Base-by-base conservation (phyloP, 2,888 invertebrate genomes). In the Plebejus anna region DNA sequence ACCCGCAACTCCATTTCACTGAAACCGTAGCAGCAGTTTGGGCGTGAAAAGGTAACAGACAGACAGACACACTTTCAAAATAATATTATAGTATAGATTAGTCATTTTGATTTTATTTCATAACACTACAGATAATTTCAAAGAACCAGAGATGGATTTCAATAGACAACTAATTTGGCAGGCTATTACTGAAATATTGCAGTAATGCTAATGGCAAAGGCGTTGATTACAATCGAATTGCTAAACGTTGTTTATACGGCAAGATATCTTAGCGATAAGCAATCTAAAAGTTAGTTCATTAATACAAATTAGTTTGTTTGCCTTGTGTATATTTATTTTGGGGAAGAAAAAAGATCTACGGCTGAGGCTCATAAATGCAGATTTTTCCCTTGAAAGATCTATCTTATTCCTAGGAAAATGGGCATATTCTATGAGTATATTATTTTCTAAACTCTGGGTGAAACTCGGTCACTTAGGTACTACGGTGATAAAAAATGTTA, bases 141-240 rank as follows among this genome's bases (percentile, higher is more conserved):
- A 66, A 32, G 28, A 73, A 32, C 32, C 32, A 22, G 28, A 13
- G 32, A 22, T 51, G 28, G 47, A 42, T 47, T 47, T 42, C 42
- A 72, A 72, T 51, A 32, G 51, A 13, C 51, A 16, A 73, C 42
- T n/a, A 51, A 51, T 73, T 73, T 73, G 16, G 36, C 28, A 73
- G 42, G 13, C 11, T 51, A 55, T 73, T 73, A 51, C 72, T 72
- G 4, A 72, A 47, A 47, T 16, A 16, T 73, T 73, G 73, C 51
- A 47, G 11, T 51, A 51, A 42, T 36, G 66, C 5, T 66, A 36
- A 66, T 32, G 32, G 11, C 47, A 13, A 13, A 73, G 73, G 73
- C 55, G 47, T 47, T 55, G 32, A 73, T 73, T 28, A 22, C 13
- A 66, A 66, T 66, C 32, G 32, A 4, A 66, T 66, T 36, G 36